A percentile compares a stretch with the other conserved stretches of the same genome.
These are phyloP conservation scores for Pseudococcus viburni DNA, from an alignment of 2,888 invertebrate genomes.

Conservation along the genomic window DNA sequence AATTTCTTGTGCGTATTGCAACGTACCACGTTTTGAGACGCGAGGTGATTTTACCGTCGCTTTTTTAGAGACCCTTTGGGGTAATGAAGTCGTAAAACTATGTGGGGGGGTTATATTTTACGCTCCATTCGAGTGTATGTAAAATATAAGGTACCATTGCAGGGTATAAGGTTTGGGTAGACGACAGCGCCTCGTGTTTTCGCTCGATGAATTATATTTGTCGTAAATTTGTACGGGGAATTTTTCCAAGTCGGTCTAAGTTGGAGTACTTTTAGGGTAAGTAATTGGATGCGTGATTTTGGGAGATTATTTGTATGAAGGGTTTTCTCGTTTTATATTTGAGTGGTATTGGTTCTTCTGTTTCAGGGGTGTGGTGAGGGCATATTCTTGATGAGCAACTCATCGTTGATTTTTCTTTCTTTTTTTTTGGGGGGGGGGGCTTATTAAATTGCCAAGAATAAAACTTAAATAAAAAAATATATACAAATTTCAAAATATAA, in stretches of 20 bases:
- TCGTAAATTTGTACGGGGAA: conserved; percentile 48
- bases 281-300: not conserved
- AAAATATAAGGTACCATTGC: not conserved
- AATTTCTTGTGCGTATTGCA: conserved; percentile 61
- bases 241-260: not conserved
- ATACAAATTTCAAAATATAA: too few relatives aligned
- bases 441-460: too few relatives aligned
- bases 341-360: too few relatives aligned
- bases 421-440: too few relatives aligned
- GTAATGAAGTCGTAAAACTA: conserved; percentile 57
- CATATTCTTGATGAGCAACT: too few relatives aligned
- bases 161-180: not conserved
- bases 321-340: too few relatives aligned
- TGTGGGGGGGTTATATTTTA: conserved; percentile 25
- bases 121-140: conserved; percentile 36
- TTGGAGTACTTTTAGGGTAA: not conserved
- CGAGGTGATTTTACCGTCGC: conserved; percentile 48
- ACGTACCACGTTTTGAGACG: conserved; percentile 28
- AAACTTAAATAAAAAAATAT: too few relatives aligned
- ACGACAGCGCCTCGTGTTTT: conserved; percentile 1
- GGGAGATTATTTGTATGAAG: not conserved
- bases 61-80: conserved; percentile 59
- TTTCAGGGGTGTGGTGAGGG: too few relatives aligned
- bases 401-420: too few relatives aligned
- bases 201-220: conserved; percentile 40